Conservation (phyloP, 2,113 vertebrate species). For the Herpailurus yagouaroundi region DNA sequence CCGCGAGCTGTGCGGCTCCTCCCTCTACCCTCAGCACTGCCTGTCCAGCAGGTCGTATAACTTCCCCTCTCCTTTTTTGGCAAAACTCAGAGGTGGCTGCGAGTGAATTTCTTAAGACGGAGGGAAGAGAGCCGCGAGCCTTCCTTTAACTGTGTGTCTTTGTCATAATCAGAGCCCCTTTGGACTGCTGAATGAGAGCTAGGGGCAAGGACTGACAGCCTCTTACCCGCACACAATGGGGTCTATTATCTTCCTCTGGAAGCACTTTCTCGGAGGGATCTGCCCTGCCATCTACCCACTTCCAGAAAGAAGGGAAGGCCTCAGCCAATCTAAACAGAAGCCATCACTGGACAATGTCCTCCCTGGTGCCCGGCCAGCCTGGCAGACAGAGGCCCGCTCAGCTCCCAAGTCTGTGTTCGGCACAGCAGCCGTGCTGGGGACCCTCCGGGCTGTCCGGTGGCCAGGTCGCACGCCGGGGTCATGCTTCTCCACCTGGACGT, state of each 20-base stretch:
- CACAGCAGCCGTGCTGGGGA: accelerated
- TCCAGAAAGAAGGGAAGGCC: background rate
- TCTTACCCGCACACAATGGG: background rate
- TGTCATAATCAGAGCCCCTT: background rate
- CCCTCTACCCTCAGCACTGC: accelerated
- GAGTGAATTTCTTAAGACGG: background rate
- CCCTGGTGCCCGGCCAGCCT: background rate
- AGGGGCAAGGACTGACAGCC: background rate
- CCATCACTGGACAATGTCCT: accelerated
- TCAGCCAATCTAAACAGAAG: background rate
- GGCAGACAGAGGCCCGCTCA: accelerated
- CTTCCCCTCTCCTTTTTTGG: background rate
- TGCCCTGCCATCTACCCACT: background rate
- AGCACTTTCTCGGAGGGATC: background rate
- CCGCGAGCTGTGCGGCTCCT: accelerated
- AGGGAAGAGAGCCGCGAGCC: background rate
- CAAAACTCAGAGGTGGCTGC: background rate
- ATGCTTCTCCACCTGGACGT: too few relatives aligned
- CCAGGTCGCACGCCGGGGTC: accelerated
- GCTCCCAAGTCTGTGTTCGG: accelerated
- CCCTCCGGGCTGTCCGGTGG: accelerated
- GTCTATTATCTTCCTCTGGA: background rate
- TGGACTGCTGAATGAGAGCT: background rate
- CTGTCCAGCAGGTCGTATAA: accelerated
- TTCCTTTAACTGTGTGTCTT: background rate